These are phyloP conservation scores for Hypsibius dujardini DNA, from an alignment of 1,140 invertebrate species.

Conservation along the genomic window DNA sequence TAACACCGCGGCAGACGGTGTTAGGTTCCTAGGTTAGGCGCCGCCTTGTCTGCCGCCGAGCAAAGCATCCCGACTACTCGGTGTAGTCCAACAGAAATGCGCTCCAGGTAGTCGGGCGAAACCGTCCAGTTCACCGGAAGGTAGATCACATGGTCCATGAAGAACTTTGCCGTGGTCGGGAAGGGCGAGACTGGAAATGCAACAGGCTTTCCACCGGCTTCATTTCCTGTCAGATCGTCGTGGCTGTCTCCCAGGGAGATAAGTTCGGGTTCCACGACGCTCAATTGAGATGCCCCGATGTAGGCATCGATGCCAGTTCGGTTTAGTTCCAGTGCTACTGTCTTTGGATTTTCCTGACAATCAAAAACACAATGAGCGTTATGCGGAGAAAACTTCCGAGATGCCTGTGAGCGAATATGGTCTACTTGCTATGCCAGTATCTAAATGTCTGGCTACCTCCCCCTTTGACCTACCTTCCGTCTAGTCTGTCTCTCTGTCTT, in stretches of 20 bases:
- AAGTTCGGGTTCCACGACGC: slow-evolving; percentile 29
- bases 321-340: slow-evolving; percentile 27
- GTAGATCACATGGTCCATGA: slow-evolving; percentile 34
- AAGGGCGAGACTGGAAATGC: slow-evolving; percentile 20
- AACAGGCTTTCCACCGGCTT: background rate
- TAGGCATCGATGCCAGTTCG: slow-evolving; percentile 33
- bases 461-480: too few relatives aligned
- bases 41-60: too few relatives aligned
- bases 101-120: slow-evolving; percentile 24
- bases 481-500: too few relatives aligned
- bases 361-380: slow-evolving; percentile 15
- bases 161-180: slow-evolving; percentile 27
- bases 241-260: too few relatives aligned
- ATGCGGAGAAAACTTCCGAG: too few relatives aligned
- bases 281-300: slow-evolving; percentile 32
- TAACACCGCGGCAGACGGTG: too few relatives aligned
- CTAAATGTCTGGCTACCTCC: too few relatives aligned
- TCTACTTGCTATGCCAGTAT: too few relatives aligned
- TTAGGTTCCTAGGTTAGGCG: too few relatives aligned
- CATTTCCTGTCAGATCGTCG: too few relatives aligned
- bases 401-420: too few relatives aligned
- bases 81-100: slow-evolving; percentile 12
- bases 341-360: slow-evolving; percentile 32
- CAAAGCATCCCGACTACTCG: too few relatives aligned
- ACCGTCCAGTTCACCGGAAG: slow-evolving; percentile 32